Conservation (phyloP, 2,888 invertebrate species). For the Coleophora deauratella region DNA sequence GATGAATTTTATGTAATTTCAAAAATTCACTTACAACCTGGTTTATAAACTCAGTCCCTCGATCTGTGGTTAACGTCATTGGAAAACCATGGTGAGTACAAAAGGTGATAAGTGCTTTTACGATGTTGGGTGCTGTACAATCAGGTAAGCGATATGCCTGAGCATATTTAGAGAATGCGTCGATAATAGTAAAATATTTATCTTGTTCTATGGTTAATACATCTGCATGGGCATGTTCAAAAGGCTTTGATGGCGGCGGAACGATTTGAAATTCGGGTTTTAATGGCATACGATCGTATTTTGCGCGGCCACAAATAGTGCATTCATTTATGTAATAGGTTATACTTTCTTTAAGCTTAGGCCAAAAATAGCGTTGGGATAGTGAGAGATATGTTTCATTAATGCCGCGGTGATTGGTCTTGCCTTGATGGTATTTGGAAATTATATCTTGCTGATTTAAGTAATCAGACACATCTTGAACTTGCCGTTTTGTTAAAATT, state of each 20-base stretch:
- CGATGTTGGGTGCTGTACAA: conserved; percentile 10
- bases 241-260: too few relatives aligned
- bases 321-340: too few relatives aligned
- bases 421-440: conserved; percentile 20
- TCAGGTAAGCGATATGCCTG: conserved; percentile 13
- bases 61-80: conserved; percentile 8
- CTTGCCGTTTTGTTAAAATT: conserved; percentile 14
- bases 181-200: conserved; percentile 13
- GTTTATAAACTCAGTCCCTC: conserved; percentile 9
- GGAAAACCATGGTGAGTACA: conserved; percentile 12
- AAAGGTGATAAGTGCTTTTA: conserved; percentile 9
- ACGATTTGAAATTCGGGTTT: too few relatives aligned
- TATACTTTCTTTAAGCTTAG: too few relatives aligned
- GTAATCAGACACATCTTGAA: conserved; percentile 21
- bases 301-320: too few relatives aligned
- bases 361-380: too few relatives aligned
- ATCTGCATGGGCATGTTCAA: too few relatives aligned
- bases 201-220: too few relatives aligned
- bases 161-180: conserved; percentile 13
- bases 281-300: too few relatives aligned
- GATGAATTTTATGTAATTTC: conserved; percentile 16
- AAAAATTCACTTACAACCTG: conserved; percentile 16
- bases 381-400: conserved; percentile 19
- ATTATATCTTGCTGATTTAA: conserved; percentile 21
- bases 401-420: conserved; percentile 22